Percentiles rank a stretch among this genome's conserved stretches.
phyloP scores from a whole-genome alignment of 2,113 vertebrate genomes.

The Eudyptes chrysolophus region DNA sequence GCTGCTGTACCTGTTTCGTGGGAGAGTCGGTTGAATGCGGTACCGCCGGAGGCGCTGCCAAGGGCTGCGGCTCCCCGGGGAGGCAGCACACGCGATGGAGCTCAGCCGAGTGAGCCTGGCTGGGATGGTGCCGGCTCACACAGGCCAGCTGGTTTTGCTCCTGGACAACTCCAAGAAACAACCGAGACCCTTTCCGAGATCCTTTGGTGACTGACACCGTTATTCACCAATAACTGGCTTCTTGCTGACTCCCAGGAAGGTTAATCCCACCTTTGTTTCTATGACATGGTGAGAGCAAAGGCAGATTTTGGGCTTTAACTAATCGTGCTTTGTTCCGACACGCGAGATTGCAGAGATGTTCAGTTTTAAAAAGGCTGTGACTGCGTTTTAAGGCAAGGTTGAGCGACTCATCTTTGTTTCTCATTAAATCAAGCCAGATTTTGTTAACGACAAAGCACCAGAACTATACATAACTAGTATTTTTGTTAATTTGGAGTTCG shows the following conservation, averaged over 20 bases:
- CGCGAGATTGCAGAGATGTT: not conserved
- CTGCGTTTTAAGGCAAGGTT: not conserved
- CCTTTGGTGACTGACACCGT: not conserved
- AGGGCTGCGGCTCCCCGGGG: not conserved
- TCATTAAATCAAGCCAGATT: not conserved
- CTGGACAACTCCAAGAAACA: not conserved
- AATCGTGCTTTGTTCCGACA: accelerated
- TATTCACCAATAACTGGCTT: not conserved
- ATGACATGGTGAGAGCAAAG: not conserved
- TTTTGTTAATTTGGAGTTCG: not conserved
- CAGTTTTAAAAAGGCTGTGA: not conserved
- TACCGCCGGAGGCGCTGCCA: not conserved
- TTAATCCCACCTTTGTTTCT: not conserved
- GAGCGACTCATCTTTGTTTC: not conserved
- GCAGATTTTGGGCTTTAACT: not conserved
- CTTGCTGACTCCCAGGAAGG: not conserved
- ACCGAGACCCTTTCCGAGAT: not conserved
- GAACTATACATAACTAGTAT: not conserved
- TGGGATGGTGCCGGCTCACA: accelerated
- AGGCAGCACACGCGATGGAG: accelerated
- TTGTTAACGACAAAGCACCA: not conserved
- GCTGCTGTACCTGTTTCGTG: not conserved
- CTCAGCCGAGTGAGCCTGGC: not conserved
- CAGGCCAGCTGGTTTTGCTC: not conserved
- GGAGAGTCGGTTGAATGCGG: accelerated